phyloP scores from a whole-genome alignment of 2,113 vertebrate species.

The Psittacara wagleri region DNA sequence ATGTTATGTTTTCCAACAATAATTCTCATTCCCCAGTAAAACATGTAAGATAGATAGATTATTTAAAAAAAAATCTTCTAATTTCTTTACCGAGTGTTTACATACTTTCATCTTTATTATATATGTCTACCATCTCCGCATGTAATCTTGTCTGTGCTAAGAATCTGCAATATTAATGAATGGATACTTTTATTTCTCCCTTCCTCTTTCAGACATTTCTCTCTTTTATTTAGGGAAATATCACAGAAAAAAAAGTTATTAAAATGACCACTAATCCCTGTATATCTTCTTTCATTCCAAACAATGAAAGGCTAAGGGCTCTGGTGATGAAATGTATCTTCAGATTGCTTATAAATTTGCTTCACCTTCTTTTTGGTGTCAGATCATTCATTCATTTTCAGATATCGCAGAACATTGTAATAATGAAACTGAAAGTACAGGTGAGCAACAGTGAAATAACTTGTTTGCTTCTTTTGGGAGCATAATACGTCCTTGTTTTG shows the following conservation, averaged over 20 bases:
- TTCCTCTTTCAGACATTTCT: neutral
- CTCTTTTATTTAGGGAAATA: neutral
- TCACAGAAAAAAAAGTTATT: neutral
- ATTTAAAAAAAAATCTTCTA: neutral
- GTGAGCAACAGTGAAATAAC: neutral
- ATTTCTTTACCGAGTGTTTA: neutral
- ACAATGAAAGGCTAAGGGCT: neutral
- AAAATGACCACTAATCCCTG: neutral
- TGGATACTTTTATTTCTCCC: neutral
- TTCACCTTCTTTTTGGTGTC: neutral
- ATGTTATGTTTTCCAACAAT: neutral
- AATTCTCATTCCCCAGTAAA: neutral
- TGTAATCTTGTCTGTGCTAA: neutral
- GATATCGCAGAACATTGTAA: neutral
- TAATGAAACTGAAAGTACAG: neutral
- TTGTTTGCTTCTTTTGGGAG: neutral
- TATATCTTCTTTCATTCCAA: neutral
- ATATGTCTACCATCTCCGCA: neutral
- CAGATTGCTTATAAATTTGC: neutral
- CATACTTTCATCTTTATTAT: neutral
- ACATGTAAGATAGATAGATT: neutral
- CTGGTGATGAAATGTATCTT: neutral
- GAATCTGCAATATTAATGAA: neutral
- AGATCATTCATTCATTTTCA: constrained; percentile 9
- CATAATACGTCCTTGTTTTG: neutral